Evolutionary conservation across 2,888 invertebrate genomes (phyloP).

Genomic region (Itoplectis maculator): DNA sequence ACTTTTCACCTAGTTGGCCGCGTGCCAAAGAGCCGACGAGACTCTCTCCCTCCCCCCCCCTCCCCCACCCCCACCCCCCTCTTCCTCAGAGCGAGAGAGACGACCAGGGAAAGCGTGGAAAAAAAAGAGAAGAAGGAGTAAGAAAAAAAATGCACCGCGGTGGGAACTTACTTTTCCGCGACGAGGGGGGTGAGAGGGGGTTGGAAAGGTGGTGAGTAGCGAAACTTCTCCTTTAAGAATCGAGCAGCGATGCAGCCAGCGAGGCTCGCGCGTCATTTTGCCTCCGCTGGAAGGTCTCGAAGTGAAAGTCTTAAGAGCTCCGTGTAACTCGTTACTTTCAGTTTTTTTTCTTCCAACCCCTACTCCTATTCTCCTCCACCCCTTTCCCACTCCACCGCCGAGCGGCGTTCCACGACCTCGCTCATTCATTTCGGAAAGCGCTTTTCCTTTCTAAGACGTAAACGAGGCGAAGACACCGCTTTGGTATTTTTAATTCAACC

Average conservation of each 20-base stretch:
- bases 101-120: slow-evolving; percentile 48
- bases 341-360: slow-evolving; percentile 56
- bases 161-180: slow-evolving; percentile 79
- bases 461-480: slow-evolving; percentile 42
- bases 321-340: slow-evolving; percentile 69
- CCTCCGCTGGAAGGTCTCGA: slow-evolving; percentile 62
- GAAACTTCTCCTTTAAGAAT: slow-evolving; percentile 83
- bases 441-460: slow-evolving; percentile 67
- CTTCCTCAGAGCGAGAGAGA: slow-evolving; percentile 30
- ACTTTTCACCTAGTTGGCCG: slow-evolving; percentile 84
- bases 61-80: too few relatives aligned
- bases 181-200: slow-evolving; percentile 60
- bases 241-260: slow-evolving; percentile 62
- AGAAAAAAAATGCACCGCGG: slow-evolving; percentile 68
- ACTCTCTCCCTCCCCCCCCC: too few relatives aligned
- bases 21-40: slow-evolving; percentile 74
- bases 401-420: background rate
- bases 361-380: background rate
- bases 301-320: slow-evolving; percentile 72
- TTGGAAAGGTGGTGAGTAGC: too few relatives aligned
- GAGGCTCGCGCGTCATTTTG: slow-evolving; percentile 66
- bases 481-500: background rate
- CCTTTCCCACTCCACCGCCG: too few relatives aligned
- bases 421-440: slow-evolving; percentile 64
- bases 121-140: slow-evolving; percentile 45